Base-by-base conservation (phyloP, 2,888 invertebrate species). In the Leptopterna dolabrata region DNA sequence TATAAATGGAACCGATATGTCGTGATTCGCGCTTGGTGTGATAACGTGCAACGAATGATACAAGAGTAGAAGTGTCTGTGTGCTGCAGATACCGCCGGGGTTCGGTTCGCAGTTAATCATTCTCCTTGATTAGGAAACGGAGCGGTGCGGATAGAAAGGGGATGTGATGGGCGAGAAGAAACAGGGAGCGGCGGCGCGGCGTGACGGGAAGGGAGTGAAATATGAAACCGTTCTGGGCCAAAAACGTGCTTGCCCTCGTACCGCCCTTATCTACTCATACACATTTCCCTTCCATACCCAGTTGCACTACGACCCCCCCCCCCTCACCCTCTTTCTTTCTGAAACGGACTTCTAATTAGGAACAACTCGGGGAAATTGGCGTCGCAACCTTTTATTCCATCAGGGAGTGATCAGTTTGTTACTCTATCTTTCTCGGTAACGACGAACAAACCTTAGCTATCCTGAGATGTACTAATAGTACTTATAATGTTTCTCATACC, bases 51-150 rank as follows among this genome's bases (percentile, higher is more conserved):
- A 36, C 36, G 4, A 2, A 7, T 36, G 36, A 36, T 36, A 24
- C 63, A 24, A 19, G 24, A 27, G 55, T 19, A 6, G 19, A 55
- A n/a, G 55, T 55, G 55, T 55, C 55, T 55, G 55, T 11, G 55
- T 3, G 19, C 19, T 11, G 19, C n/a, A 55, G 55, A 55, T 19
- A 45, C 45, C 45, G 45, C 45, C 1, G 45, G 45, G 27, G 45
- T 19, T 78, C 78, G 45, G 47, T 45, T 63, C 63, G 27, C 78
- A 24, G 78, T 78, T 78, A 78, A 78, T 78, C 78, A 78, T 78
- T 27, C 78, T 3, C 43, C 19, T 78, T 78, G 78, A 78, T 78
- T 78, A 78, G 78, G 78, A 78, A 78, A 41, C 27, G 45, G 43
- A 41, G 78, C 13, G 78, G 45, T 7, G 19, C 0, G 43, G 45